Evolutionary conservation across 2,113 vertebrate species (phyloP).

Genomic region (Aepyceros melampus): DNA sequence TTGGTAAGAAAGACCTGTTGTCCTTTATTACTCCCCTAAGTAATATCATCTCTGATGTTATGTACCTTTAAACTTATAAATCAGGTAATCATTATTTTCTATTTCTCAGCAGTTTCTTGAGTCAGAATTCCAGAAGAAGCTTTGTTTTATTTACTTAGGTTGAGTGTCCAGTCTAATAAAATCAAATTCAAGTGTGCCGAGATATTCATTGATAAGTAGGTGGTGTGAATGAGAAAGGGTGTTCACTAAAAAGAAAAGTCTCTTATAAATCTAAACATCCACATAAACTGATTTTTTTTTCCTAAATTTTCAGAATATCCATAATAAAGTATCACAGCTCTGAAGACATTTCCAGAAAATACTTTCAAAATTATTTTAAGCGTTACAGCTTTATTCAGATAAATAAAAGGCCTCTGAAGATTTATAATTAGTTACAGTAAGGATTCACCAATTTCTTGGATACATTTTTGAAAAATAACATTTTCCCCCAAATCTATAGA

Average conservation of each 20-base stretch:
- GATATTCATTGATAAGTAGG: not conserved
- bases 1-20: not conserved
- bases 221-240: not conserved
- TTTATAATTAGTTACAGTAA: not conserved
- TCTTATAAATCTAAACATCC: not conserved
- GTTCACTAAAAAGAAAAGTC: not conserved
- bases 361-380: not conserved
- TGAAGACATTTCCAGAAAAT: not conserved
- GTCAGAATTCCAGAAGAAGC: not conserved
- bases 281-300: not conserved
- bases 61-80: not conserved
- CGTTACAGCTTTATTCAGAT: not conserved
- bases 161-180: not conserved
- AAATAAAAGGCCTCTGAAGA: not conserved
- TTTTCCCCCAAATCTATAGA: not conserved
- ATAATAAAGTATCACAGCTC: not conserved
- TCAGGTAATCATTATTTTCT: not conserved
- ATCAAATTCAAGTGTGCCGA: not conserved
- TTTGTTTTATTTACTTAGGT: not conserved
- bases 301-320: not conserved
- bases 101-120: not conserved
- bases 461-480: not conserved
- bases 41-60: not conserved
- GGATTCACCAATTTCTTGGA: not conserved
- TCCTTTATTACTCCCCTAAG: not conserved